Evolutionary conservation across 1,140 invertebrate genomes (phyloP), one percentile per base, ranked within the genome.

Genomic region (Sesamia nonagrioides): DNA sequence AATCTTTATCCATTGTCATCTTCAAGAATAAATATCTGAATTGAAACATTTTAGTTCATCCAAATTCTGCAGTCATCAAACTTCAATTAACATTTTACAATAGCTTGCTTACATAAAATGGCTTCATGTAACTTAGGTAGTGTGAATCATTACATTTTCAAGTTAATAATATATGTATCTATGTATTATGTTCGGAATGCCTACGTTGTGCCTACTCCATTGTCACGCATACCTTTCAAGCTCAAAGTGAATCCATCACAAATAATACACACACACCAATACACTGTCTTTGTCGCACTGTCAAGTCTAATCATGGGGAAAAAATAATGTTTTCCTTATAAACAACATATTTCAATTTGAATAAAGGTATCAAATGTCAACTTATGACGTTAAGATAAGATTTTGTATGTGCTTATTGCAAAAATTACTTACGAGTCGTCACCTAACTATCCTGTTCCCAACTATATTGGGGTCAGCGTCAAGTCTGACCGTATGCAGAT

Each of bases 261-360:
- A 56, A 56, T 27, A 56, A 18, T 56, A 18, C n/a, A 9, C 37
- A 40, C 37, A 6, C 9, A 40, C 37, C 5, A 40, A 8, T 40
- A 40, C 37, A 40, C 9, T 60, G 56, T 60, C 56, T 15, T 35
- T 60, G 27, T 60, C 9, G 56, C 56, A 60, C 35, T 60, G 56
- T 60, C 45, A 21, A 1, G 18, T 56, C 21, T 58, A 58, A 58
- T 58, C 54, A 58, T 27, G 11, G 27, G 54, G 54, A 58, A 58
- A 58, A 58, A 58, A 58, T 15, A 33, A 8, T 13, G 7, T 58
- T 58, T 58, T 58, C 54, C 54, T 27, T 13, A 33, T 58, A 27
- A 58, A 58, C 54, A 58, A 58, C 54, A 27, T 15, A 58, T 33
- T 2, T 6, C 2, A 2, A 8, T 1, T 9, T 40, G 37, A 40